Evolutionary conservation across 2,888 invertebrate species (phyloP).

Genomic region (Hirtodrosophila confusa): DNA sequence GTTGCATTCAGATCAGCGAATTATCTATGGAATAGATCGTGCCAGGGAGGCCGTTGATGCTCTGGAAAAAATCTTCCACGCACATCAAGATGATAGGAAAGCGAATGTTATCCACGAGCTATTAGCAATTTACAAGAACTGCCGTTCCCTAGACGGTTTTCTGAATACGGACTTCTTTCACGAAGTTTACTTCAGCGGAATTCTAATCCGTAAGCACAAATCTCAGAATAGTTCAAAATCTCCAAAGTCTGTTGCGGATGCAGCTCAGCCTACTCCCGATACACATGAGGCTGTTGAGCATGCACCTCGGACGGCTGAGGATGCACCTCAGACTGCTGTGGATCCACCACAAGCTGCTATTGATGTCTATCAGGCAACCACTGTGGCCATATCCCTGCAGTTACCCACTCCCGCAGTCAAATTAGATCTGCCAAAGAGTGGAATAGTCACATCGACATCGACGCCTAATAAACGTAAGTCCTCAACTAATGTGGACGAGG

Average conservation of each 20-base stretch:
- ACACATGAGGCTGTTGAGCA: neutral
- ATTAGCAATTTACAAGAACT: constrained; percentile 92
- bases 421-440: constrained; percentile 1
- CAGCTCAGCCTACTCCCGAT: neutral
- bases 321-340: too few relatives aligned
- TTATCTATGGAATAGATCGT: constrained; percentile 91
- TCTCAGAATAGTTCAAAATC: neutral
- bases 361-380: too few relatives aligned
- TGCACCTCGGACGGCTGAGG: too few relatives aligned
- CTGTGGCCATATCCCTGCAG: constrained; percentile 3
- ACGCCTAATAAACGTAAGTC: constrained; percentile 71
- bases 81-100: constrained; percentile 90
- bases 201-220: constrained; percentile 86
- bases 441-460: constrained; percentile 44
- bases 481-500: constrained; percentile 56
- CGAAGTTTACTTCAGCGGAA: constrained; percentile 91
- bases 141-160: constrained; percentile 92
- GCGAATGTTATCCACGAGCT: constrained; percentile 92
- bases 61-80: constrained; percentile 91
- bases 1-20: constrained; percentile 85
- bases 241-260: neutral
- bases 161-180: constrained; percentile 94
- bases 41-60: constrained; percentile 90
- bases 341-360: too few relatives aligned
- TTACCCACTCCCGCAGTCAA: constrained; percentile 3